phyloP scores from a whole-genome alignment of 1,140 invertebrate species.

The Drosophila sulfurigaster region DNA sequence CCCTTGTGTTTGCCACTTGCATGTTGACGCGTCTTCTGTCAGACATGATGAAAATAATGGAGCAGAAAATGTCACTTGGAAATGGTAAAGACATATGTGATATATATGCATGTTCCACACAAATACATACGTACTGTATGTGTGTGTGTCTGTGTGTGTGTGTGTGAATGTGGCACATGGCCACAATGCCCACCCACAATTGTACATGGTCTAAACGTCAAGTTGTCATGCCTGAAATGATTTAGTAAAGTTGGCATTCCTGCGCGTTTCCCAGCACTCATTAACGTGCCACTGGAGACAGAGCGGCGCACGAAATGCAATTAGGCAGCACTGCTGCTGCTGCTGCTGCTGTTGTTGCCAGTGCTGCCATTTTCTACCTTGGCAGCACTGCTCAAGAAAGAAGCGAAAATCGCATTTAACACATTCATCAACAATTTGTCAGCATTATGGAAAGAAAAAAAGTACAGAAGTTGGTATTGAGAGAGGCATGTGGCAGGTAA shows the following conservation, averaged over 20 bases:
- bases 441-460: conserved; percentile 56
- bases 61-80: conserved; percentile 80
- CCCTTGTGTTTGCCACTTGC: conserved; percentile 61
- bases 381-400: background rate
- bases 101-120: conserved; percentile 14
- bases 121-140: background rate
- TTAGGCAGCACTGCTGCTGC: conserved; percentile 22
- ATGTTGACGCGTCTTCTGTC: conserved; percentile 83
- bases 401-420: conserved; percentile 62
- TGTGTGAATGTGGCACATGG: conserved; percentile 28
- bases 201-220: conserved; percentile 52
- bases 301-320: conserved; percentile 42
- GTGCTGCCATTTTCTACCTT: background rate
- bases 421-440: conserved; percentile 83
- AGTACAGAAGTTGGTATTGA: conserved; percentile 3
- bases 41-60: conserved; percentile 83
- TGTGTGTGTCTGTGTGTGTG: conserved; percentile 45
- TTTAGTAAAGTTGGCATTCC: conserved; percentile 76
- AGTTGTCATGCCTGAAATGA: conserved; percentile 67
- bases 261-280: conserved; percentile 63
- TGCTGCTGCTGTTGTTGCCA: background rate
- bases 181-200: conserved; percentile 14
- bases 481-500: conserved; percentile 24
- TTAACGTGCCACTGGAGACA: conserved; percentile 57
- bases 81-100: conserved; percentile 63